Base-by-base conservation (phyloP, 2,113 vertebrate genomes). In the Phaethornis superciliosus region DNA sequence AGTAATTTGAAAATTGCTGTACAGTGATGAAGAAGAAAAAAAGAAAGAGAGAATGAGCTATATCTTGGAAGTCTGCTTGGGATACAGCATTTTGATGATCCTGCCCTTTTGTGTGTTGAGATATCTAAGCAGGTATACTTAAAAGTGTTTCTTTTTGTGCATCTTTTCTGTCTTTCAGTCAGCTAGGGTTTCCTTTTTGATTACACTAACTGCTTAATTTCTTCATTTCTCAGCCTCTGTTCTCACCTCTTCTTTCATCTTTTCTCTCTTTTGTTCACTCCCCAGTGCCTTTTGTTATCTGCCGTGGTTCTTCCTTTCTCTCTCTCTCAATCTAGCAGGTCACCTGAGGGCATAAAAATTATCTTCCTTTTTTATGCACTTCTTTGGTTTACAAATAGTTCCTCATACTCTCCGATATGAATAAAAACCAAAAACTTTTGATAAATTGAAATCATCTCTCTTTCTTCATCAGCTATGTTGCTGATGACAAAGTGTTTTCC, bases 271-370 rank as follows among this genome's bases (percentile, higher is more conserved):
- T 86, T 88, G 56, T 95, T 84, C 59, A 91, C 95, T 96, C 86
- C 94, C 88, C 23, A 82, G 40, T 79, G 96, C 70, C 33, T 93
- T 94, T 93, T 94, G 13, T 91, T 94, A 72, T 84, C 83, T 93
- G 18, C 33, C 78, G 21, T 81, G 69, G 63, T 78, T 91, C 20
- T 71, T 70, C 68, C 44, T 81, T 33, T 52, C n/a, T 77, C 28
- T 52, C n/a, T 77, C 28, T 30, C 20, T 52, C 52, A 95, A 81
- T 62, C 68, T 58, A 77, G n/a, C 52, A 95, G 81, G 92, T 80
- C 96, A 96, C 94, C 90, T 86, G 70, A 96, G 89, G 96, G 88
- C 63, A 89, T 85, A 92, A 91, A 95, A 78, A 65, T 85, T 95
- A 26, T 85, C 26, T 69, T 95, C 81, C 85, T 7, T n/a, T 97